Conservation (phyloP, 1,140 invertebrate genomes). For the Listronotus oregonensis region DNA sequence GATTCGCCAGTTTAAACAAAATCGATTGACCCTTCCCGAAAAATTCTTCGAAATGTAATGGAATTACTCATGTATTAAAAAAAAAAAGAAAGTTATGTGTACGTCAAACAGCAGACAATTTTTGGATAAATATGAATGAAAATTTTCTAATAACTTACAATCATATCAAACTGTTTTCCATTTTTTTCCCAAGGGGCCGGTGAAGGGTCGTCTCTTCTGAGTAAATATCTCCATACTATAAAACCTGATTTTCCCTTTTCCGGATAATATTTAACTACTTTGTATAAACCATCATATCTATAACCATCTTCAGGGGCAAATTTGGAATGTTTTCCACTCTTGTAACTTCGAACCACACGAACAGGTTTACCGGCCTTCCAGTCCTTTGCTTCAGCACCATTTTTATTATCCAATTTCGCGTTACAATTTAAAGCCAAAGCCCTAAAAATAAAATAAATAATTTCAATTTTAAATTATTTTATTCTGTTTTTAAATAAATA, state of each 20-base stretch:
- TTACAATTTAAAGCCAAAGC: slow-evolving; percentile 82
- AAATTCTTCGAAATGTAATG: too few relatives aligned
- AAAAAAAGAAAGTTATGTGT: too few relatives aligned
- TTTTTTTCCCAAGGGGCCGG: slow-evolving; percentile 84
- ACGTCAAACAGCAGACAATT: too few relatives aligned
- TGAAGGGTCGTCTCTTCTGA: slow-evolving; percentile 77
- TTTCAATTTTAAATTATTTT: not conserved
- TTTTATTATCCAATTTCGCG: slow-evolving; percentile 65
- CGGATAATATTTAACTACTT: slow-evolving; percentile 84
- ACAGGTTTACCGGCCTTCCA: slow-evolving; percentile 80
- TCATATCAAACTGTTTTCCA: slow-evolving; percentile 66
- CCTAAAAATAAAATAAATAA: slow-evolving; percentile 55
- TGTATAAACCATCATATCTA: slow-evolving; percentile 79
- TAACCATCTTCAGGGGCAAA: slow-evolving; percentile 79
- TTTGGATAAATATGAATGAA: too few relatives aligned
- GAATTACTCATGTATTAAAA: too few relatives aligned
- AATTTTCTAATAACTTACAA: slow-evolving; percentile 56
- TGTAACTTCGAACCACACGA: slow-evolving; percentile 79
- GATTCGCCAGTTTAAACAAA: too few relatives aligned
- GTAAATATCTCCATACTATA: slow-evolving; percentile 79
- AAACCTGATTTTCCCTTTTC: slow-evolving; percentile 80
- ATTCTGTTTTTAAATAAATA: too few relatives aligned
- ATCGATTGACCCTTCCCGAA: too few relatives aligned
- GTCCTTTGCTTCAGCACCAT: slow-evolving; percentile 72
- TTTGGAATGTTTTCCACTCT: slow-evolving; percentile 74